Conservation (phyloP, 2,113 vertebrate species). For the Ia io region DNA sequence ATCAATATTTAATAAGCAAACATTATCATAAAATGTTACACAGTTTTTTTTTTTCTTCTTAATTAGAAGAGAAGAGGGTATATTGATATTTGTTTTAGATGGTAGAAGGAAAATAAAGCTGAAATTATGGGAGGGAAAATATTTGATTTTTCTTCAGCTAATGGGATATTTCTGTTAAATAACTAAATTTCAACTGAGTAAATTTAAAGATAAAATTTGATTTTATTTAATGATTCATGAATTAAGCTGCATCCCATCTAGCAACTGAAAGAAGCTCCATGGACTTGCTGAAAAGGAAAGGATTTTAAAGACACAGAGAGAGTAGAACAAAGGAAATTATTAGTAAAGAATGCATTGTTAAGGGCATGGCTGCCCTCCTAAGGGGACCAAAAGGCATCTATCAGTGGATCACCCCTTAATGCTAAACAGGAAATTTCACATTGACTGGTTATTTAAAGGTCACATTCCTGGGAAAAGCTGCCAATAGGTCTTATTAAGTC, state of each 20-base stretch:
- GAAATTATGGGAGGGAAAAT: not conserved
- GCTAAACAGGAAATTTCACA: not conserved
- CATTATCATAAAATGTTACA: not conserved
- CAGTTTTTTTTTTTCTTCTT: not conserved
- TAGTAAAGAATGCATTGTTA: not conserved
- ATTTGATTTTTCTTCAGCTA: not conserved
- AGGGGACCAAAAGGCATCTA: not conserved
- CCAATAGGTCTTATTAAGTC: not conserved
- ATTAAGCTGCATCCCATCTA: not conserved
- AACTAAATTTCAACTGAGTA: not conserved
- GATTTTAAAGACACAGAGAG: not conserved
- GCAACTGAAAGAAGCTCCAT: not conserved
- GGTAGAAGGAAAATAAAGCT: not conserved
- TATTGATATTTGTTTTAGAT: constrained; percentile 30
- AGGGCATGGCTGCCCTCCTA: not conserved
- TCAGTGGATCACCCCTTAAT: not conserved
- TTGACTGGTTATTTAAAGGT: not conserved
- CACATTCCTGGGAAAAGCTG: not conserved
- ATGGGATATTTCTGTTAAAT: not conserved
- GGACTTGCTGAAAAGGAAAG: not conserved
- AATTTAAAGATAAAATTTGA: not conserved
- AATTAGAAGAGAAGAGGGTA: not conserved
- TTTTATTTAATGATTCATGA: not conserved
- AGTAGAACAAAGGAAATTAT: not conserved
- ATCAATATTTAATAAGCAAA: not conserved